Evolutionary conservation across 2,113 vertebrate genomes (phyloP).

Genomic region (Cercocebus atys): DNA sequence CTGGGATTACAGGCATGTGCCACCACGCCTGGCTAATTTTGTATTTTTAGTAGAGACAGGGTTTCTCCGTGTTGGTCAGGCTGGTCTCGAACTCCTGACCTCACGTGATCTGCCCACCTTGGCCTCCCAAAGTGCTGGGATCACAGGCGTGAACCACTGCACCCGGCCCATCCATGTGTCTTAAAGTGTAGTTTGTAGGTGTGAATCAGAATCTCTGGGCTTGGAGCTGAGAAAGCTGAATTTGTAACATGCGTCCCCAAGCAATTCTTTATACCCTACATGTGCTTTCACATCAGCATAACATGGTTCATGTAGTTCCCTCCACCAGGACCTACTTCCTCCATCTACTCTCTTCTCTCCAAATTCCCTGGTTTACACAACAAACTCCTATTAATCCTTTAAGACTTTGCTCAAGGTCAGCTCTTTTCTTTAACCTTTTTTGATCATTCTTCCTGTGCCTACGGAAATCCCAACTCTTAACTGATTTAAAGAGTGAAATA

Average conservation of each 20-base stretch:
- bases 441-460: neutral
- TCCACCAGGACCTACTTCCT: neutral
- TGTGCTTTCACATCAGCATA: neutral
- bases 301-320: neutral
- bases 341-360: neutral
- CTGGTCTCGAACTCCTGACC: too few relatives aligned
- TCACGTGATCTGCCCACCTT: too few relatives aligned
- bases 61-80: too few relatives aligned
- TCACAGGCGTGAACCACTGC: too few relatives aligned
- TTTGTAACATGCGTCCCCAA: neutral
- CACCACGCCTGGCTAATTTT: too few relatives aligned
- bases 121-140: too few relatives aligned
- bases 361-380: neutral
- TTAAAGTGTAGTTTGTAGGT: neutral
- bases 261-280: neutral
- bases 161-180: neutral
- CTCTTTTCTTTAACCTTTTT: neutral
- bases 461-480: neutral
- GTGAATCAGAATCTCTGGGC: neutral
- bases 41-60: too few relatives aligned
- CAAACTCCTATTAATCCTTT: neutral
- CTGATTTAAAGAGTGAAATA: neutral
- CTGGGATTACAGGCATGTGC: too few relatives aligned
- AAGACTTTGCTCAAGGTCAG: neutral
- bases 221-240: neutral